A percentile compares a stretch with the other conserved stretches of the same genome.
phyloP scores from a whole-genome alignment of 2,888 invertebrate genomes.

The Cephus sareptanus region DNA sequence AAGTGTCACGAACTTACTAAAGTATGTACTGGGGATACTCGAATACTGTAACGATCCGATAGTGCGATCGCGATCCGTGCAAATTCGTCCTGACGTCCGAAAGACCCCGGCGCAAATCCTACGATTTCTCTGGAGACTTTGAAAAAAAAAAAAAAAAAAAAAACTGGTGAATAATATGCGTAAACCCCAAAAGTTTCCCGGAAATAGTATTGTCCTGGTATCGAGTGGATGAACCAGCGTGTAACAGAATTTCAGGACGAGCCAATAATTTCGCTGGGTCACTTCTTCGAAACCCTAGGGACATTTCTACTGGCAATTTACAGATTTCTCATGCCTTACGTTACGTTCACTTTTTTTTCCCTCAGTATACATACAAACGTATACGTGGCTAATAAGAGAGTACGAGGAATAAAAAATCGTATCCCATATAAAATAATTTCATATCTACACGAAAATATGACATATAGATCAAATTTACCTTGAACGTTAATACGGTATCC shows the following conservation, averaged over 20 bases:
- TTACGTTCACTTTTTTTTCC: neutral
- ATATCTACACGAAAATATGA: neutral
- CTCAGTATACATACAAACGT: neutral
- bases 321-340: slow-evolving; percentile 37
- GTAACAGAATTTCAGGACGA: slow-evolving; percentile 4
- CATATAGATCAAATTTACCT: neutral
- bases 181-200: slow-evolving; percentile 38
- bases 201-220: slow-evolving; percentile 41
- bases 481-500: neutral
- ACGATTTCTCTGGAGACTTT: slow-evolving; percentile 60
- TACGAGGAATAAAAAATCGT: neutral
- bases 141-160: slow-evolving; percentile 44
- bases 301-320: slow-evolving; percentile 38
- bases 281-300: slow-evolving; percentile 32
- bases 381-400: neutral
- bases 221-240: neutral
- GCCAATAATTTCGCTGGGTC: slow-evolving; percentile 29
- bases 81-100: slow-evolving; percentile 52
- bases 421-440: neutral
- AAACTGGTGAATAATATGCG: slow-evolving; percentile 59
- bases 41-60: neutral
- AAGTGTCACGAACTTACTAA: neutral
- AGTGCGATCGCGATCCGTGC: neutral
- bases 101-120: slow-evolving; percentile 51
- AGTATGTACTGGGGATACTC: neutral